Conservation (phyloP, 2,888 invertebrate species). For the Lobophora halterata region DNA sequence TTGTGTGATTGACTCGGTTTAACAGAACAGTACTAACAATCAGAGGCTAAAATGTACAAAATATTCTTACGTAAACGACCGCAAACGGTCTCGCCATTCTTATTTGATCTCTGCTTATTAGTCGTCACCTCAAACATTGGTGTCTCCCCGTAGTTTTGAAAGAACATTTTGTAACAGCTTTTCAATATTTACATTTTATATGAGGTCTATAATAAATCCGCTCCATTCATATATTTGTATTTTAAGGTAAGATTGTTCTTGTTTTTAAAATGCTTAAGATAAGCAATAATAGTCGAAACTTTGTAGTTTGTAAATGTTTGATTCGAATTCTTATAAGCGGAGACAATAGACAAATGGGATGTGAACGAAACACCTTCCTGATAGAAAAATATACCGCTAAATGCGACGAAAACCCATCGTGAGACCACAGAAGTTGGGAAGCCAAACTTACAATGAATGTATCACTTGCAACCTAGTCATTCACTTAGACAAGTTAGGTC, state of each 20-base stretch:
- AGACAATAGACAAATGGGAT: constrained; percentile 19
- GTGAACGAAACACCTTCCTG: constrained; percentile 15
- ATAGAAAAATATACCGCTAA: constrained; percentile 40
- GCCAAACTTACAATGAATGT: constrained; percentile 41
- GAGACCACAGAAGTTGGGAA: constrained; percentile 24
- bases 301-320: constrained; percentile 48
- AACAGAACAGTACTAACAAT: constrained; percentile 61
- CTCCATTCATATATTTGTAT: constrained; percentile 54
- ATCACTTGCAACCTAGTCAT: constrained; percentile 78
- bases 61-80: constrained; percentile 55
- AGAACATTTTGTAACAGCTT: constrained; percentile 40
- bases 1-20: constrained; percentile 41
- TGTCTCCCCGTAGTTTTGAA: constrained; percentile 58
- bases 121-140: constrained; percentile 42
- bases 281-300: constrained; percentile 56
- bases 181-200: constrained; percentile 50
- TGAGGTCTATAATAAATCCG: constrained; percentile 50
- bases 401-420: constrained; percentile 35
- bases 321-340: constrained; percentile 43
- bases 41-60: constrained; percentile 73
- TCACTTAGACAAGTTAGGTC: constrained; percentile 69
- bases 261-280: constrained; percentile 52
- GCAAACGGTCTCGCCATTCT: constrained; percentile 67
- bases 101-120: constrained; percentile 74
- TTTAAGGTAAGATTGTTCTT: constrained; percentile 55